Base-by-base conservation (phyloP, 2,113 vertebrate genomes). In the Gallinago media region DNA sequence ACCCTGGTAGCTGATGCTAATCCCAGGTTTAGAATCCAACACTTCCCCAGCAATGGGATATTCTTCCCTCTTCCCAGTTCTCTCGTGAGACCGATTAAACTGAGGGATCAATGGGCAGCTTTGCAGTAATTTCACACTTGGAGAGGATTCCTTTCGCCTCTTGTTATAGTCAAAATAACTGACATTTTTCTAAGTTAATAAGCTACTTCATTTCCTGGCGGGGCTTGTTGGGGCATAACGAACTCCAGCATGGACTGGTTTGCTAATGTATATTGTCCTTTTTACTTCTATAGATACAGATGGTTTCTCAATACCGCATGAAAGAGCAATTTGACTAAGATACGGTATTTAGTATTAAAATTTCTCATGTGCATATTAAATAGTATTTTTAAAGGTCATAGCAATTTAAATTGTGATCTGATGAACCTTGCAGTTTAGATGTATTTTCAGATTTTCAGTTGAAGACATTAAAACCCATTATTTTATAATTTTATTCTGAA, bases 301-400 rank as follows among this genome's bases (percentile, higher is more conserved):
- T 56, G 56, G 76, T 49, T 93, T 91, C 27, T 34, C 85, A 84
- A 78, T 81, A 78, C n/a, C 49, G 72, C 31, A 58, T 56, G 68
- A 87, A 95, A 96, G 82, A 90, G 89, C 94, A 89, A 62, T 94
- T 94, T 93, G 72, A 96, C 66, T 89, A 94, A 96, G 83, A 92
- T 63, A 89, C 12, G 12, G 59, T 92, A 95, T 93, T 93, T 94
- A 80, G 88, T 90, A 91, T 84, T 92, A 88, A 42, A 90, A 77
- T 90, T 92, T 88, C 59, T 86, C 61, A 91, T 93, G 83, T 50
- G 16, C 83, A 94, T 93, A 93, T 96, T 92, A 96, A 96, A 94
- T 34, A 82, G 65, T 32, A 65, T 75, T 91, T 91, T 90, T 96
- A 97, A 97, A 97, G 95, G 96, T 96, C 94, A 95, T 67, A 93